Base-by-base conservation (phyloP, 2,797 vertebrate genomes). In the Sebastes matsubarae region DNA sequence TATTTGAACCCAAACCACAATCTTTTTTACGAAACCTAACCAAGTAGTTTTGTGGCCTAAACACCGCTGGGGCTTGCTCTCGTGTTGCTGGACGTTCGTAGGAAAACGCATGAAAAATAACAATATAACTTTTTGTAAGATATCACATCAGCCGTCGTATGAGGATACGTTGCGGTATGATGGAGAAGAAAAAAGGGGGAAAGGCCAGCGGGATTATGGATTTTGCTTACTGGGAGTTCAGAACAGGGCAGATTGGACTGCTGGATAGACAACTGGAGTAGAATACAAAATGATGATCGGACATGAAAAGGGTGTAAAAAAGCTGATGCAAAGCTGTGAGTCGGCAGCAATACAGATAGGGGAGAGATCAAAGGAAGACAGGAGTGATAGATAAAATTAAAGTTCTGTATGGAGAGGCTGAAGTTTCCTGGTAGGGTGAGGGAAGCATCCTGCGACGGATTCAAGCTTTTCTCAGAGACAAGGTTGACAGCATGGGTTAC, bases 311-410 rank as follows among this genome's bases (percentile, higher is more conserved):
- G 24, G 72, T 24, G 36, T 16, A 60, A 59, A 65, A 65, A 50
- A 9, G 13, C 34, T 58, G 42, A 72, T 66, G 50, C 58, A 75
- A 80, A 66, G 30, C 63, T 70, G 54, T 5, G 38, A 70, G 73
- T 3, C 25, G 42, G 34, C 69, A 68, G 68, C 32, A 3, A 9
- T 30, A 25, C 71, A 67, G 59, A 65, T 57, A 57, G 55, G 55
- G 30, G 14, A 22, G 25, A 73, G 69, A 86, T 86, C 74, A 84
- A 84, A 86, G 42, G 58, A 29, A 66, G 64, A 71, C 63, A 54
- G 61, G 24, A 42, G 7, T 24, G 61, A 81, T 59, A 30, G 46
- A 65, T 50, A 4, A 73, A 84, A 75, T 32, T 16, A 67, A 71
- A 75, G 27, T 34, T 69, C 4, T 70, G 13, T 66, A 32, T 73